Conservation (phyloP, 2,888 invertebrate species). For the Zygogramma bicolorata region DNA sequence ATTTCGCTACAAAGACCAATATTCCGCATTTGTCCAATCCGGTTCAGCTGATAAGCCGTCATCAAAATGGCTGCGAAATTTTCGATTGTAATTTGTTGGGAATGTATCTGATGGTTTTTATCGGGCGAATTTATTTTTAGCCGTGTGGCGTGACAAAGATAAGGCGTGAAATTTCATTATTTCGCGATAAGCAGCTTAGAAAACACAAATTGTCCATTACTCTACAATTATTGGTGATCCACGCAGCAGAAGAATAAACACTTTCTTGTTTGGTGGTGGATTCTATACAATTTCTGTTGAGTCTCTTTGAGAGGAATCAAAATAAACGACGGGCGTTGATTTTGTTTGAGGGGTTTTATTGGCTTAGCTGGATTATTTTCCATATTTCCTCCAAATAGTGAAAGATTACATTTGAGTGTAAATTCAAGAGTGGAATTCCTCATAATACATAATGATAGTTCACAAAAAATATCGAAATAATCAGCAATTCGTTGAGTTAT, state of each 20-base stretch:
- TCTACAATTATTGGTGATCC: neutral
- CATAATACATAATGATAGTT: too few species aligned
- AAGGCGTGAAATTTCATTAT: slow-evolving; percentile 1
- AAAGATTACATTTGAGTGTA: too few species aligned
- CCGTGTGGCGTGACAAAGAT: neutral
- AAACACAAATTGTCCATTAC: slow-evolving; percentile 16
- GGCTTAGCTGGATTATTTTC: neutral
- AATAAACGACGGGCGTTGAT: neutral
- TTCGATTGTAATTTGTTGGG: slow-evolving; percentile 19
- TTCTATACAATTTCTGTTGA: neutral
- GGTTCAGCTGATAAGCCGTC: slow-evolving; percentile 18
- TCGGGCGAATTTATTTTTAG: slow-evolving; percentile 2
- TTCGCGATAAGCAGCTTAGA: slow-evolving; percentile 4
- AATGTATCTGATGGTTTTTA: slow-evolving; percentile 9
- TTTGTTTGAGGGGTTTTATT: neutral
- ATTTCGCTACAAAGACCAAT: neutral
- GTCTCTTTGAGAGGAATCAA: neutral
- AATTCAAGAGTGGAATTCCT: too few species aligned
- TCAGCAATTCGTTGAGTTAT: too few species aligned
- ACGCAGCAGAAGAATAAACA: neutral
- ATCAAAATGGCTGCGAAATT: slow-evolving; percentile 36
- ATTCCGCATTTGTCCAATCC: slow-evolving; percentile 30
- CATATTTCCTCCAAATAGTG: neutral
- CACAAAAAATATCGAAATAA: too few species aligned
- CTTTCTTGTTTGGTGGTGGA: neutral